Base-by-base conservation (phyloP, 2,888 invertebrate species). In the Cenopis cana region DNA sequence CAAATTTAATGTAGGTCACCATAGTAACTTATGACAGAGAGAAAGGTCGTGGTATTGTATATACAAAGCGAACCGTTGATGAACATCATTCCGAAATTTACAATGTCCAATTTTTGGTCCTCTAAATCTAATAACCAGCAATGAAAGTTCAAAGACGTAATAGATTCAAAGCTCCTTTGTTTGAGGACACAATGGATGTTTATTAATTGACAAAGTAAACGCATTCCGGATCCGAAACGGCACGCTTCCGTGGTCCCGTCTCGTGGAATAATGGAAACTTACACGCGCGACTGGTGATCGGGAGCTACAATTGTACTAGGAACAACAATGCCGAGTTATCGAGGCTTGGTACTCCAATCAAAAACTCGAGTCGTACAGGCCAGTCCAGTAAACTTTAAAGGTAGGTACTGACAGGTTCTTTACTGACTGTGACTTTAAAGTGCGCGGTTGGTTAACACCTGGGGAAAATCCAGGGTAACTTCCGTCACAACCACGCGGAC, bases 161-260 rank as follows among this genome's bases (percentile, higher is more conserved):
- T 64, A 50, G 38, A 69, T 38, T 65, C 38, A 64, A 59, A 57
- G 33, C 11, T 24, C 36, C 60, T 54, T 70, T 70, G 66, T 66
- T 33, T 54, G 46, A 36, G 41, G 20, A 60, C 54, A 70, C 70
- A 66, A 70, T 65, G 20, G 70, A 46, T 60, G 66, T 70, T 65
- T 60, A 65, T 70, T 55, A 66, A 70, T 66, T 66, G 70, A 59
- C 54, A 60, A 66, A 66, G 65, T 60, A 70, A 65, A 55, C 54
- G 46, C 52, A 54, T 59, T 70, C 17, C 38, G 17, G 17, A 52
- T 57, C 33, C 55, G 38, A 36, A 33, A 55, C 49, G 55, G 29
- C 65, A 59, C 69, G 64, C n/a, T 64, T 38, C 57, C 33, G 69
- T n/a, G 14, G 24, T 24, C 33, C 33, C 56, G 70, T 65, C 46